Evolutionary conservation across 2,888 invertebrate species (phyloP), one percentile per base, ranked within the genome.

Genomic region (Ctena decussata): DNA sequence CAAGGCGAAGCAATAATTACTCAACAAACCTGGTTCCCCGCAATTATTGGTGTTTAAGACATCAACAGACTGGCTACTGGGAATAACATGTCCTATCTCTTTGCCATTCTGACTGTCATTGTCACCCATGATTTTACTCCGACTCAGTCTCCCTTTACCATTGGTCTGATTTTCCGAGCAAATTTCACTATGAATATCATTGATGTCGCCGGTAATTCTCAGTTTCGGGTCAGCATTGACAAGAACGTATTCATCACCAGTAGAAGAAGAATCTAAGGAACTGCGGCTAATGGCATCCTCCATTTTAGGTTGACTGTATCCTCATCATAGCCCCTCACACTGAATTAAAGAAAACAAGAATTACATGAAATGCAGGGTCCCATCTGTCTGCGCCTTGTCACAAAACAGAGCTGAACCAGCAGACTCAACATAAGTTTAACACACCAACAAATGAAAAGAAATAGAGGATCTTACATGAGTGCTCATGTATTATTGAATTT

Each of bases 171-270:
- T 80, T 69, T 91, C 87, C 41, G 89, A 78, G 46, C 87, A 86
- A 37, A 94, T 90, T 85, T 94, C 94, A 74, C 91, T 91, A 79
- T 93, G 91, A 44, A 94, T 91, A 95, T 97, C 97, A 93, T 97
- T 96, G 73, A 97, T 96, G 95, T 97, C 97, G 65, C 97, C 97
- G 72, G 97, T 97, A 90, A 97, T 97, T 92, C 97, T 97, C 82
- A 97, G 93, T 89, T 97, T 97, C 37, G 97, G 97, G 87, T 95
- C 96, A 90, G 97, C 97, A 87, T 96, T 97, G 83, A 97, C 97
- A 91, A 97, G 97, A 95, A 97, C 97, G 96, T 97, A 97, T 94
- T 97, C 97, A 90, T 97, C 97, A 93, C 97, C 97, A 84, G 97
- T 97, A 80, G 97, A 97, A 93, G 97, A 96, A 85, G 97, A 97